Evolutionary conservation across 1,140 invertebrate species (phyloP).

Genomic region (Pentalonia nigronervosa): DNA sequence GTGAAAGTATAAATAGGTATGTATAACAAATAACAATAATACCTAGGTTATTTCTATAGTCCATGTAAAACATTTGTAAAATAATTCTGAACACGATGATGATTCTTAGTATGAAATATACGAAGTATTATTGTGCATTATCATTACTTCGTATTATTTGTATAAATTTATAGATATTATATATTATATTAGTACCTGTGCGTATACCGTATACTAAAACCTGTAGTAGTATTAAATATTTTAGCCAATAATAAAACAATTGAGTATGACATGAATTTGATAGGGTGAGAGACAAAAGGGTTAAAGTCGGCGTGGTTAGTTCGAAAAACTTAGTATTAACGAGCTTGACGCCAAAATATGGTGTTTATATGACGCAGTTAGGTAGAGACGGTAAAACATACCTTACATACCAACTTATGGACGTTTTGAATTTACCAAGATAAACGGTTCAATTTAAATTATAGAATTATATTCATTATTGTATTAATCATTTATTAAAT

Average conservation of each 20-base stretch:
- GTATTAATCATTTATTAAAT: neutral
- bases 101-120: neutral
- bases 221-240: neutral
- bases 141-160: neutral
- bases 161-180: neutral
- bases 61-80: neutral
- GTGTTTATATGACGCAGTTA: neutral
- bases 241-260: neutral
- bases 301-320: neutral
- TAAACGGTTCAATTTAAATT: neutral
- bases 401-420: conserved; percentile 6
- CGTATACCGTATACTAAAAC: neutral
- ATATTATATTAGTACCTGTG: neutral
- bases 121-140: neutral
- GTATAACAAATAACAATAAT: neutral
- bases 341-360: neutral
- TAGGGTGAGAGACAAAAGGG: neutral
- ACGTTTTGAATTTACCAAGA: neutral
- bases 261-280: neutral
- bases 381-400: neutral
- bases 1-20: neutral
- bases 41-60: neutral
- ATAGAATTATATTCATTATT: neutral
- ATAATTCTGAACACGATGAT: neutral
- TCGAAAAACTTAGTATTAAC: neutral